phyloP scores from a whole-genome alignment of 2,797 vertebrate genomes.

The Prunella strophiata region DNA sequence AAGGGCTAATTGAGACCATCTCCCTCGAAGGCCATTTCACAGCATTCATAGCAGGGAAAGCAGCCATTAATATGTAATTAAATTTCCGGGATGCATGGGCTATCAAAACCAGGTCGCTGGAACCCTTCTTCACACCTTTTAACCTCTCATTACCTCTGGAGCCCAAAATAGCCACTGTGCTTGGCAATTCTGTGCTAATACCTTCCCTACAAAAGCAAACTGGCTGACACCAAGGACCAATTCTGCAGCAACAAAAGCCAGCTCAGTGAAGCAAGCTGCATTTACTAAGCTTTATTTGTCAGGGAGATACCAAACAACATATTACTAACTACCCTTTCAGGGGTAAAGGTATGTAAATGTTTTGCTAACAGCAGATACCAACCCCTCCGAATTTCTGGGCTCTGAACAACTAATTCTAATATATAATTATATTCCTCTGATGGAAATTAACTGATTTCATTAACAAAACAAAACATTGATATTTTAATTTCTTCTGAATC shows the following conservation, averaged over 20 bases:
- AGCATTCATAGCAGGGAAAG: slow-evolving; percentile 44
- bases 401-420: background rate
- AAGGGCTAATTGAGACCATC: slow-evolving; percentile 49
- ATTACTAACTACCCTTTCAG: background rate
- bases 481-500: background rate
- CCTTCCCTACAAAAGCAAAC: background rate
- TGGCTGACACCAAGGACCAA: background rate
- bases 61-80: slow-evolving; percentile 60
- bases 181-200: background rate
- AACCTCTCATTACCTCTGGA: background rate
- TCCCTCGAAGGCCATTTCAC: slow-evolving; percentile 47
- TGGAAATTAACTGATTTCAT: background rate
- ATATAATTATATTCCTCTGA: background rate
- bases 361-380: background rate
- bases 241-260: background rate
- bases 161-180: background rate
- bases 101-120: slow-evolving; percentile 37
- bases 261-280: background rate
- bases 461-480: background rate
- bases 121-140: slow-evolving; percentile 34
- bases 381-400: background rate
- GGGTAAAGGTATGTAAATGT: background rate
- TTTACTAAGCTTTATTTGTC: background rate
- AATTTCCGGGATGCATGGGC: slow-evolving; percentile 21
- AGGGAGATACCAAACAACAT: background rate